Evolutionary conservation across 1,140 invertebrate species (phyloP), one percentile per base, ranked within the genome.

Genomic region (Papilio helenus): DNA sequence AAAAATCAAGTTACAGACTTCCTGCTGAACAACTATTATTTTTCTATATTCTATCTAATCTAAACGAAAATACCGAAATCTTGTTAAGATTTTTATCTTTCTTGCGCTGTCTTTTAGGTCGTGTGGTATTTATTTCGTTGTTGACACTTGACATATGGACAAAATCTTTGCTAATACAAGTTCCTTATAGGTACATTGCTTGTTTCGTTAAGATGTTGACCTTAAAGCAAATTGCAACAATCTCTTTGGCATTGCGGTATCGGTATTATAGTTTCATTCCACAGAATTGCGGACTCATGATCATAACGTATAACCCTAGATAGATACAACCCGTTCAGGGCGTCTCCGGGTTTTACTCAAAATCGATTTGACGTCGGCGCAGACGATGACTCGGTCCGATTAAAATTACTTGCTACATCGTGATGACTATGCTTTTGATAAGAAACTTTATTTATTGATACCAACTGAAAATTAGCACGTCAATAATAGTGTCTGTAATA

Each of bases 141-240:
- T 72, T 44, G 39, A 26, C 26, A 74, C 3, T 7, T 49, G 20
- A 20, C 51, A 55, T 55, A 55, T 20, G n/a, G 23, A 26, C 23
- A 61, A 61, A 55, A 29, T 49, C 10, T 76, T 58, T n/a, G 18
- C 49, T 34, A 58, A 39, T 58, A 51, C 51, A 20, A 76, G 34
- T 76, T 76, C n/a, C 14, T 58, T 76, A 18, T 29, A 76, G 16
- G 49, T 39, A 39, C 49, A 55, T 16, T 39, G 23, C 12, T 46
- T 74, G 49, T 55, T 46, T 49, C 23, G 44, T 61, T 79, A 72
- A 29, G 44, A 58, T 46, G 55, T 72, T 85, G 81, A 85, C 79
- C 81, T 81, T 83, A 84, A 51, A 74, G 76, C n/a, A 79, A 73
- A 58, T 74, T 81, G 78, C 80, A 77, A 77, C 76, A 77, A 77